Percentiles rank a stretch among this genome's conserved stretches.
These are phyloP conservation scores for Mustela nigripes DNA, from an alignment of 2,113 vertebrate species.

Conservation along the genomic window DNA sequence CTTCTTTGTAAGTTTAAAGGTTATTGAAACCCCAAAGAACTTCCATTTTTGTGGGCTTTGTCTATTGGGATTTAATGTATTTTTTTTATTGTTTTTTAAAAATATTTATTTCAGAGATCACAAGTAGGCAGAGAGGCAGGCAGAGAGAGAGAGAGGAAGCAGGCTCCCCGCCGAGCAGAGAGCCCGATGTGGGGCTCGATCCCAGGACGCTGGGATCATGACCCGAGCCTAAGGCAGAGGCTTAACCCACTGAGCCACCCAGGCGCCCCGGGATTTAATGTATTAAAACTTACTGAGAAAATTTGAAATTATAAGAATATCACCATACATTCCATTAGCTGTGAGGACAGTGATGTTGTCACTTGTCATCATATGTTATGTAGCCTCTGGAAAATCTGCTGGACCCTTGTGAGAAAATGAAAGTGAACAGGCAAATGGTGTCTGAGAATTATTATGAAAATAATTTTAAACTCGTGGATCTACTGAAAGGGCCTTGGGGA, in stretches of 20 bases:
- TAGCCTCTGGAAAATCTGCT: neutral
- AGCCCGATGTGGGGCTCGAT: too few relatives aligned
- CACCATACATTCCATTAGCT: neutral
- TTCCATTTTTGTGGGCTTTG: slow-evolving; percentile 39
- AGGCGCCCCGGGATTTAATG: neutral
- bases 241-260: too few relatives aligned
- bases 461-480: neutral
- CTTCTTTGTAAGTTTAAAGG: slow-evolving; percentile 35
- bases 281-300: slow-evolving; percentile 28
- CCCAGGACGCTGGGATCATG: too few relatives aligned
- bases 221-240: too few relatives aligned
- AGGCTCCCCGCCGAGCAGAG: too few relatives aligned
- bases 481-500: neutral
- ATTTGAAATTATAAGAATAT: neutral
- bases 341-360: neutral
- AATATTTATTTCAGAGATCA: too few relatives aligned
- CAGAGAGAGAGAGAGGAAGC: too few relatives aligned
- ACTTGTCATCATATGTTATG: neutral
- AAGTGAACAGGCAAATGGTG: neutral
- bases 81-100: neutral
- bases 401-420: neutral
- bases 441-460: slow-evolving; percentile 6
- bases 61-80: neutral
- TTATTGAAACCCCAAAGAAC: neutral
- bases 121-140: too few relatives aligned